Conservation (phyloP, 2,113 vertebrate genomes). For the Marmota flaviventris region DNA sequence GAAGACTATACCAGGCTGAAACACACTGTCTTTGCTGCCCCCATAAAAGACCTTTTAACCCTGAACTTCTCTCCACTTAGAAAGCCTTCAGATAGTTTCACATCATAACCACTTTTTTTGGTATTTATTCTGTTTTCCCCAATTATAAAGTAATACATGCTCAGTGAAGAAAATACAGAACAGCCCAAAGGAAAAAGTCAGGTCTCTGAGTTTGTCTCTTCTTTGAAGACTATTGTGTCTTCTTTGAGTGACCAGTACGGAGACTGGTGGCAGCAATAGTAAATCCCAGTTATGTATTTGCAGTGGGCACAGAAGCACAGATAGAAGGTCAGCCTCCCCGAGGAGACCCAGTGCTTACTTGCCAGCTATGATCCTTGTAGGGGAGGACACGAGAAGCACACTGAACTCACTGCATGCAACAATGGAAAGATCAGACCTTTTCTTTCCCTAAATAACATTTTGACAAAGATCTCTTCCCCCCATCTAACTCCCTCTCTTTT, state of each 20-base stretch:
- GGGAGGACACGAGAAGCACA: neutral
- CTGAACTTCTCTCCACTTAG: neutral
- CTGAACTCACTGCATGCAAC: neutral
- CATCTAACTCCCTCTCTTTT: no score
- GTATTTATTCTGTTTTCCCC: neutral
- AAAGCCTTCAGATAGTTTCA: neutral
- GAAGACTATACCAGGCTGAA: neutral
- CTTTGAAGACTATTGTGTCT: neutral
- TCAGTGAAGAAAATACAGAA: neutral
- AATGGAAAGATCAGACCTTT: neutral
- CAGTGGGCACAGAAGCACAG: no score
- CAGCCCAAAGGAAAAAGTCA: neutral
- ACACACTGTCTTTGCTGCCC: neutral
- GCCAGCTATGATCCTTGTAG: neutral
- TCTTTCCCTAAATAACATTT: neutral
- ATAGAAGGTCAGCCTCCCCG: neutral
- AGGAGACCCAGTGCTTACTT: rapidly evolving
- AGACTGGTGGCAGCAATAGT: no score
- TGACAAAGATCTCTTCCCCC: neutral
- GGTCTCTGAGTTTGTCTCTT: neutral
- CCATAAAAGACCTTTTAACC: rapidly evolving
- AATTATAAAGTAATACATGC: neutral
- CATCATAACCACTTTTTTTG: neutral
- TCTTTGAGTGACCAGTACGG: neutral
- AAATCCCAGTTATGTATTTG: neutral